These are phyloP conservation scores for Hirudinaria manillensis DNA, from an alignment of 2,888 invertebrate species.

Conservation along the genomic window DNA sequence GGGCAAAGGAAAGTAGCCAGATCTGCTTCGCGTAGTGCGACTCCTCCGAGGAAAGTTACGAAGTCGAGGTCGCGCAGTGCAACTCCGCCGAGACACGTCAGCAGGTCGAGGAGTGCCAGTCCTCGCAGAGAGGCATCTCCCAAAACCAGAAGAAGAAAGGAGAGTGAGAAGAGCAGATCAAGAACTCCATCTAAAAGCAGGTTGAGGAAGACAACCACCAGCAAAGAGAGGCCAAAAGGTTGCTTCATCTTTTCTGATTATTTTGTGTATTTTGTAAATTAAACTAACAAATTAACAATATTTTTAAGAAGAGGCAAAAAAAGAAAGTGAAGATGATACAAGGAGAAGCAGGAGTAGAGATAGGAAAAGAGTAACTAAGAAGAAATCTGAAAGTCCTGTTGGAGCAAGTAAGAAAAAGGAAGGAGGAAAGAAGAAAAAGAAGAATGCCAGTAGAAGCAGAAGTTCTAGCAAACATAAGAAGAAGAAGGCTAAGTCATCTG, in stretches of 20 bases:
- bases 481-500: slow-evolving; percentile 21
- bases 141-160: neutral
- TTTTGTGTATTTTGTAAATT: no score
- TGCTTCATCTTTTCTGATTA: neutral
- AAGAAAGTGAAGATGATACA: slow-evolving; percentile 18
- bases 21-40: neutral
- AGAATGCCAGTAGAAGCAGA: slow-evolving; percentile 28
- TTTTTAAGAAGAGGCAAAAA: neutral
- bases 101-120: neutral
- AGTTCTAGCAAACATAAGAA: slow-evolving; percentile 28
- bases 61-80: neutral
- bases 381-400: slow-evolving; percentile 16
- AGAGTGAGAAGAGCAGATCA: slow-evolving; percentile 1
- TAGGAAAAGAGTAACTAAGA: slow-evolving; percentile 18
- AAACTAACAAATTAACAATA: neutral
- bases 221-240: neutral
- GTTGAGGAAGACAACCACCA: neutral
- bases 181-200: neutral
- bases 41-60: neutral
- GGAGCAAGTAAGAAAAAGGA: slow-evolving; percentile 9
- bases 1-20: neutral
- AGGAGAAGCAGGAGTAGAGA: slow-evolving; percentile 24
- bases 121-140: neutral
- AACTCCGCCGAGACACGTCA: neutral
- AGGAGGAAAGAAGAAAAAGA: slow-evolving; percentile 26